Evolutionary conservation across 2,113 vertebrate species (phyloP), one percentile per base, ranked within the genome.

Genomic region (Gadus chalcogrammus): DNA sequence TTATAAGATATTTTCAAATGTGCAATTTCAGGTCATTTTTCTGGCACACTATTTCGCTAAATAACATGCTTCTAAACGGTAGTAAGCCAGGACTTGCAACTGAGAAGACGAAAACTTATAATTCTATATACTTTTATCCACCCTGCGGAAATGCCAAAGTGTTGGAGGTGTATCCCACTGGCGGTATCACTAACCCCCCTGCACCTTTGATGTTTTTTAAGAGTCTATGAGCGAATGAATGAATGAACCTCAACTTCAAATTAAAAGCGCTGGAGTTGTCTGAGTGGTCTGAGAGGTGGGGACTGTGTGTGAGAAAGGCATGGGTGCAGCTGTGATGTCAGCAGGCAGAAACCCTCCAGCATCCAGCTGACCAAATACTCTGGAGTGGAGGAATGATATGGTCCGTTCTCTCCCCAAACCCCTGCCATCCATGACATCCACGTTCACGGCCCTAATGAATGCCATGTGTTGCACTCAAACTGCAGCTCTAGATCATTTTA

Each of bases 311-410:
- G 82, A 83, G 79, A 83, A 80, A 82, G 68, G 77, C 27, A 56
- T 61, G 20, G 53, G 64, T 70, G 78, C 42, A 3, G 55, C 79
- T 63, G 52, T 84, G 87, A 87, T 76, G 79, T 87, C 84, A 87
- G 68, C 63, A 62, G 61, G 77, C 53, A 42, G 13, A 35, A 65
- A 68, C 75, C 55, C 72, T 15, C 61, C n/a, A 35, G 31, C 31
- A 55, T 79, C 75, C 89, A 90, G 82, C 86, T 89, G 84, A 85
- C 84, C 79, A 90, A 90, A 89, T 81, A 90, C 61, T 35, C 70
- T 35, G 31, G 31, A 82, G 56, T 60, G 55, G 35, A 78, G 67
- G 66, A 74, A 53, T 58, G 75, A 67, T 72, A 68, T 71, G 71
- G 65, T 64, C 56, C 42, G 69, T 78, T 84, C 80, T 68, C 74